Base-by-base conservation (phyloP, 2,797 vertebrate genomes). In the Percopsis omiscomaycus region DNA sequence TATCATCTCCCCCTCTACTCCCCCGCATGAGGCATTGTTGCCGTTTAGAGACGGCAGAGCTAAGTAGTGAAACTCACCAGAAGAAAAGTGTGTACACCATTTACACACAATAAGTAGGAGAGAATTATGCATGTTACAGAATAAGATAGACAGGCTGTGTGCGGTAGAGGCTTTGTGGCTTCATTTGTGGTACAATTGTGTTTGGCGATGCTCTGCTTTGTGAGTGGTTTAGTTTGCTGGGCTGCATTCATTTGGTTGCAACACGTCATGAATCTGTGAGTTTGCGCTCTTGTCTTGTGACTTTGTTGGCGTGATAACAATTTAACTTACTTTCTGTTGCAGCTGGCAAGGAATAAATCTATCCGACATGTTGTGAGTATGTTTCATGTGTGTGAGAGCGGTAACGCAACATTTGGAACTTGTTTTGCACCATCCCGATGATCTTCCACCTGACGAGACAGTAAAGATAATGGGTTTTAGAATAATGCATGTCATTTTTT, bases 351-450 rank as follows among this genome's bases (percentile, higher is more conserved):
- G 83, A 80, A 77, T 88, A 62, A 74, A 89, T 84, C 80, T 89
- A 30, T 76, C 85, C 14, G 86, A 91, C 61, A 75, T 89, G 82
- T 89, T 89, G 86, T 90, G 72, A 92, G 88, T 91, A 66, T 13
- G 3, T 69, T 67, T 62, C 3, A 71, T 27, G 11, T 29, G 12
- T 69, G 59, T 67, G 42, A 61, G 48, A 22, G 11, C 11, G 50
- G 46, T 54, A 8, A 29, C 6, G 0, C 37, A 37, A 37, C 6
- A 37, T 37, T 37, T 37, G 37, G 37, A 37, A 37, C 37, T 1
- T 37, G 5, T 2, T 22, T 22, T 22, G 22, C 37, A 37, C n/a
- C n/a, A n/a, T n/a, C n/a, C n/a, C n/a, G 8, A 12, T 28, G 51
- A 9, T 22, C 15, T 28, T 5, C 37, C 5, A 60, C 10, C 12